phyloP scores from a whole-genome alignment of 1,140 invertebrate genomes.

The Pristionchus pacificus region DNA sequence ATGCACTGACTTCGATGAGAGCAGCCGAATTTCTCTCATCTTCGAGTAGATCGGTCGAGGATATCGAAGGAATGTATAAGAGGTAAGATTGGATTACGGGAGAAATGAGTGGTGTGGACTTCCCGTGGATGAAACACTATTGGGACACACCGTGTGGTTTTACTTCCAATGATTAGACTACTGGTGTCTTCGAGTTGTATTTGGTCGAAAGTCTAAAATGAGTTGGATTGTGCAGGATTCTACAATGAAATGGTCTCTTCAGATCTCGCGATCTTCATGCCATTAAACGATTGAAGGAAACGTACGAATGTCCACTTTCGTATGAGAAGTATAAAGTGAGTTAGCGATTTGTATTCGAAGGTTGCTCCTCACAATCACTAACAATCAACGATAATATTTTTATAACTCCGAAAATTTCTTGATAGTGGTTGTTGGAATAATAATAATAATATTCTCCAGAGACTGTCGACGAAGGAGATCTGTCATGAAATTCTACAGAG shows the following conservation, averaged over 20 bases:
- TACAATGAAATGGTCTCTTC: too few relatives aligned
- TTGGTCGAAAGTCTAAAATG: background rate
- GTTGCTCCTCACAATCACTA: too few relatives aligned
- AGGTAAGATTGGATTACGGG: too few relatives aligned
- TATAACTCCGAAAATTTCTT: too few relatives aligned
- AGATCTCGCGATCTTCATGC: background rate
- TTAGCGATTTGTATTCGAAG: background rate
- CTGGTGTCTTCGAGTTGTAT: background rate
- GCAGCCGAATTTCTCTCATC: background rate
- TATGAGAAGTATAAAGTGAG: background rate
- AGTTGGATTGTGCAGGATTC: too few relatives aligned
- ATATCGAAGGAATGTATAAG: background rate
- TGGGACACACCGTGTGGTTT: background rate
- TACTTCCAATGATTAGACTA: too few relatives aligned
- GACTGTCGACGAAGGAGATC: background rate
- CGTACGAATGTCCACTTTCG: background rate
- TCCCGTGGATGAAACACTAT: background rate
- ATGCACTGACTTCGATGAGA: background rate
- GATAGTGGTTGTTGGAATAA: too few relatives aligned
- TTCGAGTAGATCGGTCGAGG: background rate
- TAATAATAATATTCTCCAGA: too few relatives aligned
- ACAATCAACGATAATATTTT: too few relatives aligned
- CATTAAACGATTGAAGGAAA: background rate
- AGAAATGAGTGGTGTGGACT: too few relatives aligned
- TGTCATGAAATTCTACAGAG: background rate